Evolutionary conservation across 2,888 invertebrate species (phyloP), one percentile per base, ranked within the genome.

Genomic region (Ganaspis brasiliensis): DNA sequence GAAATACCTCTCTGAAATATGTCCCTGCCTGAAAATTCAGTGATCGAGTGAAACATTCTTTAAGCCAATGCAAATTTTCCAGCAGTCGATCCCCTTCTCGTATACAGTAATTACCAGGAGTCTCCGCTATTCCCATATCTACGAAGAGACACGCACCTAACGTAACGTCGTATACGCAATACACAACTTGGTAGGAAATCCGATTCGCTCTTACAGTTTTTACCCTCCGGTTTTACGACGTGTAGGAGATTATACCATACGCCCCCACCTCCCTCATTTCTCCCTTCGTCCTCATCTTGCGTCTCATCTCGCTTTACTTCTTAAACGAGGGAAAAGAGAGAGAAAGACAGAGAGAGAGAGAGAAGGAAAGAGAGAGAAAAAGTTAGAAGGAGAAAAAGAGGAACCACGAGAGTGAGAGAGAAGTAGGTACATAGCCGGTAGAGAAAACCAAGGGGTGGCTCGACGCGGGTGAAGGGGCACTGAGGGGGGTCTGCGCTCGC

Each of bases 181-280:
- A 45, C 59, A 40, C 49, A 19, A 63, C 72, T 26, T 14, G 26
- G 75, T 79, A 73, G 70, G 80, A 86, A 83, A 85, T 83, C 82
- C 79, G 86, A 85, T 85, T 85, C 82, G 79, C 81, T 80, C 82
- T 82, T 80, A 79, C 82, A 82, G 82, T 86, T 86, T 86, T 85
- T 81, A 78, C 84, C 84, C 80, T 83, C 81, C 79, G 80, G 81
- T 85, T 86, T 87, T 86, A 85, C 81, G 83, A 84, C 85, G 84
- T 86, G 87, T 86, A 84, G 82, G 81, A 87, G 86, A 87, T 88
- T 87, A 87, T 84, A 83, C 83, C 83, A 77, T 75, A 75, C 61
- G 59, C 71, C 71, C 21, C 35, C 19, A 14, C 49, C 49, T n/a
- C 49, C 26, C 49, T 61, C 59, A 14, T 49, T 26, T 35, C 12